Evolutionary conservation across 2,888 invertebrate genomes (phyloP).

Genomic region (Polydesmus complanatus): DNA sequence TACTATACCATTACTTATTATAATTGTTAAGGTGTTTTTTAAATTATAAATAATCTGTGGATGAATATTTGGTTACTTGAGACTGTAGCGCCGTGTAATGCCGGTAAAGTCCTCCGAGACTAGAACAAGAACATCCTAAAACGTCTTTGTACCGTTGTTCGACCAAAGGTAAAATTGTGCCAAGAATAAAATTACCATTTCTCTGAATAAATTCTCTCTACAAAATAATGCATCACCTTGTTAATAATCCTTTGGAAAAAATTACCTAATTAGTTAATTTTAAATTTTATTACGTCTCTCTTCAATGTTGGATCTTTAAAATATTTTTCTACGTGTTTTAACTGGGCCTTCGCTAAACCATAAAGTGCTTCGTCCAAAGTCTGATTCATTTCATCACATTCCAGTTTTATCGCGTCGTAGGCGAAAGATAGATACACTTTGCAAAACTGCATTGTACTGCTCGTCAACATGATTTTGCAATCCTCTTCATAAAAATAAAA

Average conservation of each 20-base stretch:
- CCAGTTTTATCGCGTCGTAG: constrained; percentile 59
- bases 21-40: not conserved
- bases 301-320: constrained; percentile 41
- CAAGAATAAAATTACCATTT: constrained; percentile 56
- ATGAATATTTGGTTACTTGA: constrained; percentile 11
- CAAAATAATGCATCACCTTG: constrained; percentile 20
- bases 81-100: not conserved
- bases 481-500: constrained; percentile 37
- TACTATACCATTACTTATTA: too few relatives aligned
- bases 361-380: constrained; percentile 57
- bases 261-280: not conserved
- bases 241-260: not conserved
- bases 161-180: constrained; percentile 47
- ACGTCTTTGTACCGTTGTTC: constrained; percentile 43
- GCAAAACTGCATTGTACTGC: constrained; percentile 65
- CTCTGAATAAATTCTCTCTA: constrained; percentile 42
- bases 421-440: constrained; percentile 57
- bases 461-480: constrained; percentile 58
- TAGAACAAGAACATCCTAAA: constrained; percentile 26
- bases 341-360: constrained; percentile 58
- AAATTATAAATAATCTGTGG: not conserved
- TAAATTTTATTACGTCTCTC: constrained; percentile 35
- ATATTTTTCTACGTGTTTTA: constrained; percentile 47
- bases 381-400: constrained; percentile 57
- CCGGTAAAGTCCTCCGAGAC: constrained; percentile 20